Percentiles rank a stretch among this genome's conserved stretches.
Evolutionary conservation across 53 echinoderm and acorn worm species (phyloP).

Genomic region (Crossaster papposus): DNA sequence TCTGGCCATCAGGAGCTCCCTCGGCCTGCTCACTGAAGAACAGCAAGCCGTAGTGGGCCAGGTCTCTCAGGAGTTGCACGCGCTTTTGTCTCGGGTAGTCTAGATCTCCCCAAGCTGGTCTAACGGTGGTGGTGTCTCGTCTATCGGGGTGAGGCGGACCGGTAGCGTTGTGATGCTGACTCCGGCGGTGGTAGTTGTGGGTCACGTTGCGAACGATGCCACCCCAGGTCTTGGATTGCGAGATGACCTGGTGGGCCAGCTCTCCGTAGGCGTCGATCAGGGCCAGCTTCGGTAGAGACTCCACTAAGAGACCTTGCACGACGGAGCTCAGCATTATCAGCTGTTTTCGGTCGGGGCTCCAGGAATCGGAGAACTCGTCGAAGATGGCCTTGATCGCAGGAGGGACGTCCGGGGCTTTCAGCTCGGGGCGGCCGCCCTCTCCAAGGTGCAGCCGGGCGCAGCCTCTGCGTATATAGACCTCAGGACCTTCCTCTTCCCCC

Average conservation of each 20-base stretch:
- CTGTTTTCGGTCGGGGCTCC: neutral
- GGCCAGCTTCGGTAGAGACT: neutral
- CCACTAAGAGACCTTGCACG: neutral
- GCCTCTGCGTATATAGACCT: neutral
- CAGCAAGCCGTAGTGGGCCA: conserved; percentile 19
- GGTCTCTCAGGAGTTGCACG: neutral
- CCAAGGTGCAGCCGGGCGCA: neutral
- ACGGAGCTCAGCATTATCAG: neutral
- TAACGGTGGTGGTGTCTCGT: too few relatives aligned
- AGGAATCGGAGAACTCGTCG: neutral
- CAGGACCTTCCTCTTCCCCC: neutral
- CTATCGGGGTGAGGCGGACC: too few relatives aligned
- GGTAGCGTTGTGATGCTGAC: too few relatives aligned
- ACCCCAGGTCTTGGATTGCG: neutral
- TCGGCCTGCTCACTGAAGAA: neutral
- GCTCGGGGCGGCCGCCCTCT: neutral
- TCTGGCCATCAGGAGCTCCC: neutral
- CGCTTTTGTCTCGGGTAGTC: neutral
- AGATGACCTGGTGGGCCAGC: neutral
- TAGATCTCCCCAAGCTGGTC: neutral
- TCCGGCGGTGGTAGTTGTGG: neutral
- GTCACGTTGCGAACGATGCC: neutral
- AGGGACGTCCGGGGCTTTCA: neutral
- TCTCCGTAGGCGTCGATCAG: conserved; percentile 10
- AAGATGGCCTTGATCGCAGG: neutral